phyloP scores from a whole-genome alignment of 1,140 invertebrate species.

The Ceratitis capitata region DNA sequence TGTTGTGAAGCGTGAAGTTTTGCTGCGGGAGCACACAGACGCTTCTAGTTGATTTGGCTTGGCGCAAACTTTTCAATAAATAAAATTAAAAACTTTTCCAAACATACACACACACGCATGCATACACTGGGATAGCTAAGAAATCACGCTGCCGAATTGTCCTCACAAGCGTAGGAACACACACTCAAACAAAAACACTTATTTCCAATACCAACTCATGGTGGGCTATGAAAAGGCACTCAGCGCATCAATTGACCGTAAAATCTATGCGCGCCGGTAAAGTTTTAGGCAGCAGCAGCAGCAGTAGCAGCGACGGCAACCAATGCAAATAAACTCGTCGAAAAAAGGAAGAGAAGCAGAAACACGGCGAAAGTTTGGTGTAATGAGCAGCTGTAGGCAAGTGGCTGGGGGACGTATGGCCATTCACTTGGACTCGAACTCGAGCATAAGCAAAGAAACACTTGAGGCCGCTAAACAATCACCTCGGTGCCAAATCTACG shows the following conservation, averaged over 20 bases:
- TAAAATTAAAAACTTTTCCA: slow-evolving; percentile 29
- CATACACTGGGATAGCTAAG: too few relatives aligned
- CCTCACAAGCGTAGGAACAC: too few relatives aligned
- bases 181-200: neutral
- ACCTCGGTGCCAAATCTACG: slow-evolving; percentile 27
- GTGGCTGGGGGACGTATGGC: neutral
- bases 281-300: neutral
- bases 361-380: neutral
- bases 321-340: slow-evolving; percentile 21
- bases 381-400: neutral
- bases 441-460: neutral
- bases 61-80: slow-evolving; percentile 33
- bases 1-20: neutral
- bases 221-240: too few relatives aligned
- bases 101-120: neutral
- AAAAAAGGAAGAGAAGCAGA: neutral
- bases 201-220: neutral
- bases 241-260: slow-evolving; percentile 29
- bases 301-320: neutral
- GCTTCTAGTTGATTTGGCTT: slow-evolving; percentile 27
- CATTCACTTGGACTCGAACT: neutral
- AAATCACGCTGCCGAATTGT: neutral
- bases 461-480: slow-evolving; percentile 31
- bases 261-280: slow-evolving; percentile 17
- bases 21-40: neutral